These are phyloP conservation scores for Drosophila merina DNA, from an alignment of 2,888 invertebrate genomes.

Conservation along the genomic window DNA sequence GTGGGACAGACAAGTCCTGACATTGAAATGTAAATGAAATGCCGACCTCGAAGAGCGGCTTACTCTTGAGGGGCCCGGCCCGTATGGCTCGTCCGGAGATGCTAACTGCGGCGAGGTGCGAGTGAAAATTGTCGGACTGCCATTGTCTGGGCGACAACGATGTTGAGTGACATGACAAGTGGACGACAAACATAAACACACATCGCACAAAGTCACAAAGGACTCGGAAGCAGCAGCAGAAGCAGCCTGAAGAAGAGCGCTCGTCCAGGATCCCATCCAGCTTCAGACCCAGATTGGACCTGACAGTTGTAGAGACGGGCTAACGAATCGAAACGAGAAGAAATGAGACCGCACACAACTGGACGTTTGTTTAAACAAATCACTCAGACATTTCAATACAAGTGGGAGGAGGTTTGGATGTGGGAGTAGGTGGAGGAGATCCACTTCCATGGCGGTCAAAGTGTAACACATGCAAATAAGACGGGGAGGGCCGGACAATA, in stretches of 20 bases:
- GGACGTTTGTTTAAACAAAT: constrained; percentile 67
- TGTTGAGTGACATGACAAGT: constrained; percentile 77
- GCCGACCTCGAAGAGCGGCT: constrained; percentile 21
- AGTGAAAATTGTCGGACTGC: constrained; percentile 41
- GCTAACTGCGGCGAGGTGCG: constrained; percentile 15
- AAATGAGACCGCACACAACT: constrained; percentile 25
- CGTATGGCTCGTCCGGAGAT: constrained; percentile 7
- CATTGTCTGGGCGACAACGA: constrained; percentile 74
- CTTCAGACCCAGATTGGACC: constrained; percentile 61
- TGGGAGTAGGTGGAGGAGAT: background rate
- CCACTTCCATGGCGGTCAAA: background rate
- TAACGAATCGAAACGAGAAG: constrained; percentile 37
- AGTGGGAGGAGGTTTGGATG: background rate
- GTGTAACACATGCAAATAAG: constrained; percentile 48
- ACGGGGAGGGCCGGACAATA: constrained; percentile 55
- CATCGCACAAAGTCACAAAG: constrained; percentile 46
- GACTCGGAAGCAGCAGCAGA: constrained; percentile 36
- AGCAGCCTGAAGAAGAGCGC: constrained; percentile 57
- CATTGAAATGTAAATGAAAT: constrained; percentile 54
- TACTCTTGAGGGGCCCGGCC: constrained; percentile 22
- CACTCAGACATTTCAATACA: constrained; percentile 42
- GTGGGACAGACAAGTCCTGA: constrained; percentile 9
- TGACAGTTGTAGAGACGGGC: constrained; percentile 71
- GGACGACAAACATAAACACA: constrained; percentile 59
- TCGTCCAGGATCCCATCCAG: constrained; percentile 25